phyloP scores from a whole-genome alignment of 2,888 invertebrate species.

The Sabellastarte sp. region DNA sequence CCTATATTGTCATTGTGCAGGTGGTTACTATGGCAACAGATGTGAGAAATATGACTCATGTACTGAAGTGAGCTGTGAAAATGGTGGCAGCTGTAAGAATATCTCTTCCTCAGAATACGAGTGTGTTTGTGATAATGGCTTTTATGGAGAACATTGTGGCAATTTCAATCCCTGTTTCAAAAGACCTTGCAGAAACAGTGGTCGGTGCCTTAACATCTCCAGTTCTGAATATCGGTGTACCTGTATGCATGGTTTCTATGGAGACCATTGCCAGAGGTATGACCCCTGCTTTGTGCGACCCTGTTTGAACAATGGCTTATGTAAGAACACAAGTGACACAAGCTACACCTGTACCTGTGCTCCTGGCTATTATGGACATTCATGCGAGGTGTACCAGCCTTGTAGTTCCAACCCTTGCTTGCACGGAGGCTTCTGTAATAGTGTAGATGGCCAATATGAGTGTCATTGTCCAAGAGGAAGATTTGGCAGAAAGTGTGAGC shows the following conservation, averaged over 20 bases:
- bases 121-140: constrained; percentile 41
- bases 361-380: constrained; percentile 25
- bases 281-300: constrained; percentile 40
- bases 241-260: constrained; percentile 41
- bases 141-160: constrained; percentile 43
- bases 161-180: constrained; percentile 38
- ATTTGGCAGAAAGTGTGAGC: constrained; percentile 28
- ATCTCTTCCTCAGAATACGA: constrained; percentile 25
- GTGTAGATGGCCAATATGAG: constrained; percentile 28
- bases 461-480: constrained; percentile 28
- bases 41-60: constrained; percentile 19
- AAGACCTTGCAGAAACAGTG: constrained; percentile 39
- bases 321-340: constrained; percentile 34
- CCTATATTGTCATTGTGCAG: constrained; percentile 10
- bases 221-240: constrained; percentile 31
- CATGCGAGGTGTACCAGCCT: constrained; percentile 27
- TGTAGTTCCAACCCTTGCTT: constrained; percentile 36
- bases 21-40: constrained; percentile 10
- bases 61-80: constrained; percentile 31
- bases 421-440: constrained; percentile 27
- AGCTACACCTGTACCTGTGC: constrained; percentile 27
- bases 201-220: constrained; percentile 29
- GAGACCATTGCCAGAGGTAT: constrained; percentile 33
- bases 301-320: constrained; percentile 46
- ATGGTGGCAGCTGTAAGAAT: constrained; percentile 36